These are phyloP conservation scores for Pseudomugil tenellus DNA, from an alignment of 2,797 vertebrate genomes.

Conservation along the genomic window DNA sequence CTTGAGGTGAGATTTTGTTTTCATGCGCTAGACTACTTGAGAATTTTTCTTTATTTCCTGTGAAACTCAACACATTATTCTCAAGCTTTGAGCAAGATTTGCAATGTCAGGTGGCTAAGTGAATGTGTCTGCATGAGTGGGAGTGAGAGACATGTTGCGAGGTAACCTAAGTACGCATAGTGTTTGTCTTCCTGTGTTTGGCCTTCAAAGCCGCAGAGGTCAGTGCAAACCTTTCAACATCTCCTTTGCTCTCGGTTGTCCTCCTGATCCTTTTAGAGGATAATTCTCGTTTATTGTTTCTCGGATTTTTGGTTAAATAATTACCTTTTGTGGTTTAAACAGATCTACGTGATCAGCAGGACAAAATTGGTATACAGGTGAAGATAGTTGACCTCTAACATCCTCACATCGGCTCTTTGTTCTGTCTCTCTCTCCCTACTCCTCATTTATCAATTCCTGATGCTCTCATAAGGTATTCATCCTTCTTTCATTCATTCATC, in stretches of 20 bases:
- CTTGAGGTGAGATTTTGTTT: conserved; percentile 47
- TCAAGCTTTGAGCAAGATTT: conserved; percentile 48
- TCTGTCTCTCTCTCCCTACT: conserved; percentile 6
- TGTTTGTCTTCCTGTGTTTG: conserved; percentile 54
- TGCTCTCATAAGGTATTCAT: conserved; percentile 66
- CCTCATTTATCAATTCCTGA: conserved; percentile 58
- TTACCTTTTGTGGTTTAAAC: conserved; percentile 1
- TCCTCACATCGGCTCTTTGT: conserved; percentile 7
- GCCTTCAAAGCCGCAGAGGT: conserved; percentile 48
- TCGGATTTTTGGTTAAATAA: background rate
- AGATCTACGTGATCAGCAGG: background rate
- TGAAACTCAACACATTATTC: conserved; percentile 37
- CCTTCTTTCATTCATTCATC: conserved; percentile 70
- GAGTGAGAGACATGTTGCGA: conserved; percentile 12
- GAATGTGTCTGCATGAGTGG: conserved; percentile 13
- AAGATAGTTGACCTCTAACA: conserved; percentile 1
- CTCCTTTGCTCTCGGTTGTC: conserved; percentile 3
- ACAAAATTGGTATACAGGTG: background rate
- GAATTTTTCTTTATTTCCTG: conserved; percentile 49
- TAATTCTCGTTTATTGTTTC: background rate
- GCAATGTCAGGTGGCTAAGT: conserved; percentile 64
- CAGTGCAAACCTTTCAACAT: conserved; percentile 52
- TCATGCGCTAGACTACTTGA: conserved; percentile 24
- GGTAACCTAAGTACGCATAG: conserved; percentile 47
- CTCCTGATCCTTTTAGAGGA: conserved; percentile 12